phyloP scores from a whole-genome alignment of 2,797 vertebrate species.

The Helicolenus hilgendorfi region DNA sequence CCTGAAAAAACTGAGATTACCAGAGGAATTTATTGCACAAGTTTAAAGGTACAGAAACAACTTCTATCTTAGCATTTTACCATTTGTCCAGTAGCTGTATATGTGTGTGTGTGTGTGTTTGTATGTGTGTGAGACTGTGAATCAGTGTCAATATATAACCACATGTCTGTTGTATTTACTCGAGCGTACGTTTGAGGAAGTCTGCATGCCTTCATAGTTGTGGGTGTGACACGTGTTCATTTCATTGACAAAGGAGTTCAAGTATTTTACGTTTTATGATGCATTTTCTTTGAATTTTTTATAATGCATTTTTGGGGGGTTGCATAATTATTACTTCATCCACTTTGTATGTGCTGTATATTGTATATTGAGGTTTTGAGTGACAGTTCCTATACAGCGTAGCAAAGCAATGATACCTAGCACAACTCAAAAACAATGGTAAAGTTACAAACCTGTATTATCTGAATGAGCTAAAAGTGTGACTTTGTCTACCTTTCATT shows the following conservation, averaged over 20 bases:
- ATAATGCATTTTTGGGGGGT: neutral
- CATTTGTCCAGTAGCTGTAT: neutral
- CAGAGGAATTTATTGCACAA: conserved; percentile 60
- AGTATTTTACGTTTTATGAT: neutral
- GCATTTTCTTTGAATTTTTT: neutral
- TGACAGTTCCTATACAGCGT: neutral
- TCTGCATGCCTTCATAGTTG: conserved; percentile 22
- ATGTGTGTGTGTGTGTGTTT: conserved; percentile 19
- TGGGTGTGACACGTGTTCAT: conserved; percentile 2
- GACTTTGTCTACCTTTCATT: neutral
- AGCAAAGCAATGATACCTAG: neutral
- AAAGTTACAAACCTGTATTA: neutral
- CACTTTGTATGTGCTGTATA: neutral
- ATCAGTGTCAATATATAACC: neutral
- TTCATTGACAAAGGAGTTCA: neutral
- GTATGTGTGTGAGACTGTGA: neutral
- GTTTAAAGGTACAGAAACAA: conserved; percentile 72
- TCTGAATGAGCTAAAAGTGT: neutral
- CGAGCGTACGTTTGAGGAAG: conserved; percentile 15
- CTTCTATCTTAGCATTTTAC: conserved; percentile 27
- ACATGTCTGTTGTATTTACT: conserved; percentile 52
- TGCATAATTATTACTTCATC: neutral
- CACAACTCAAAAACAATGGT: neutral
- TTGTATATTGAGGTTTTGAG: neutral
- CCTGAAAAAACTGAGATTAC: conserved; percentile 15